Base-by-base conservation (phyloP, 2,797 vertebrate genomes). In the Pteropus rufus region DNA sequence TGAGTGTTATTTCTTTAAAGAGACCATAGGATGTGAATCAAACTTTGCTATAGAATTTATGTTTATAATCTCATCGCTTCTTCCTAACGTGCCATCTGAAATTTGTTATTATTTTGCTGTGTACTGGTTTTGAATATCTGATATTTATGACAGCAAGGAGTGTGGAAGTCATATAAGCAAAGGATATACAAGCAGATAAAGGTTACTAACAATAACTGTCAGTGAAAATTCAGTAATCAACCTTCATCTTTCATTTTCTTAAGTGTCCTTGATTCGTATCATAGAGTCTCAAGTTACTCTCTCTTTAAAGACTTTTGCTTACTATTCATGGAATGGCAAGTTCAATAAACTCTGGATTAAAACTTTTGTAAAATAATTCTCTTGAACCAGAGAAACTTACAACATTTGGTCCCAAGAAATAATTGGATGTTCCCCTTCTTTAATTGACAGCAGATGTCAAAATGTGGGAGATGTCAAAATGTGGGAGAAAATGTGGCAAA, bases 31-130 rank as follows among this genome's bases (percentile, higher is more conserved):
- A 98, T 97, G 97, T 0, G 29, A 98, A 79, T 95, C 95, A 95
- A 92, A 41, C 65, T 97, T 97, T 95, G 93, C 86, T 97, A 89
- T 77, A 96, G 89, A 98, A 98, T 95, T 97, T 96, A 26, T 96
- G 83, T 64, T 98, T 98, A 97, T 98, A 98, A 97, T 96, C 81
- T 81, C 73, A 79, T 96, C 97, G 93, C 77, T 98, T 98, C 97
- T 98, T 98, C 87, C 91, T 98, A 98, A 98, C 98, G 92, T 98
- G 97, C 97, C 97, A 96, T 97, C 97, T 98, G 98, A 97, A 95
- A 98, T 98, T 98, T 98, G 96, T 97, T 98, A 98, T 97, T 98
- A 97, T 97, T 98, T 98, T 95, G 60, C 97, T 98, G 89, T 95
- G 77, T 95, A 97, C 97, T 94, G 96, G 70, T 84, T 98, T 98